Conservation (phyloP, 2,888 invertebrate genomes). For the Doris montereyensis region DNA sequence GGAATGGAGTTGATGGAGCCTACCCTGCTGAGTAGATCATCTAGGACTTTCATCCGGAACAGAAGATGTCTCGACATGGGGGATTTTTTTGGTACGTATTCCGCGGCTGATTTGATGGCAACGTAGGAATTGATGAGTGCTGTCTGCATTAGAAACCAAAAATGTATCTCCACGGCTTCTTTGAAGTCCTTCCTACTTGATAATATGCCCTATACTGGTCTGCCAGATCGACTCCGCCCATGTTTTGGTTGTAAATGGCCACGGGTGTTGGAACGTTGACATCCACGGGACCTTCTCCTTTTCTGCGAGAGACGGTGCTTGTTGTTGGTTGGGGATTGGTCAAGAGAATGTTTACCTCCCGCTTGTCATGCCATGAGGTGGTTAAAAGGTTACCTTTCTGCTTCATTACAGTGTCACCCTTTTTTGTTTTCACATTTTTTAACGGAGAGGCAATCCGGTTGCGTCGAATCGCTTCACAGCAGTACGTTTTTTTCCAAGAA, state of each 20-base stretch:
- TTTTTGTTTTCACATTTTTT: not conserved
- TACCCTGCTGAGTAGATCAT: too few species aligned
- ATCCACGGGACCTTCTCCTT: not conserved
- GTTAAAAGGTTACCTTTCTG: not conserved
- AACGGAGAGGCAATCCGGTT: not conserved
- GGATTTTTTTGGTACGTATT: too few species aligned
- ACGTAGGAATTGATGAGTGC: constrained; percentile 31
- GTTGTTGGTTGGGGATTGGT: not conserved
- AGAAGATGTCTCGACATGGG: not conserved
- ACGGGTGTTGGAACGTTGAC: not conserved
- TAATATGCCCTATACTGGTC: constrained; percentile 35
- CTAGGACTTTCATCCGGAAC: too few species aligned
- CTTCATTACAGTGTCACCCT: not conserved
- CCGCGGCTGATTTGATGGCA: not conserved
- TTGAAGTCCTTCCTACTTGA: constrained; percentile 17
- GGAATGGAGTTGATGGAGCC: too few species aligned
- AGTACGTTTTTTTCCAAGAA: not conserved
- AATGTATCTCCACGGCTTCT: constrained; percentile 32
- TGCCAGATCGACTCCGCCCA: constrained; percentile 36
- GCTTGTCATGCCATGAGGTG: not conserved
- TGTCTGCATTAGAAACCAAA: constrained; percentile 29
- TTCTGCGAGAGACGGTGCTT: too few species aligned
- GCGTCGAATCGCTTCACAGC: not conserved
- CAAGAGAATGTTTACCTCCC: not conserved
- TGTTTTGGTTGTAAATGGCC: constrained; percentile 25